Conservation (phyloP, 2,888 invertebrate genomes). For the Agriopis aurantiaria region DNA sequence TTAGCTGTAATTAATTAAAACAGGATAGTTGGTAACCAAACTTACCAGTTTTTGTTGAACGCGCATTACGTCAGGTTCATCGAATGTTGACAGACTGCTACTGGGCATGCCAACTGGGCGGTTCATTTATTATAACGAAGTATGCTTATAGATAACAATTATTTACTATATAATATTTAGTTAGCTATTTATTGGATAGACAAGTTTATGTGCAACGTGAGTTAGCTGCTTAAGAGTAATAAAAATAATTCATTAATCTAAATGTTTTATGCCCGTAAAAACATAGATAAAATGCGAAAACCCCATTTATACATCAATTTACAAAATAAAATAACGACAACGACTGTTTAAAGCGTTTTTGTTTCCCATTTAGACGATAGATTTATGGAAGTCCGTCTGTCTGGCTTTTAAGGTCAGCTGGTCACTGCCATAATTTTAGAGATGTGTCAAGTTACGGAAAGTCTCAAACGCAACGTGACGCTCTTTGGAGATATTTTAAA, state of each 20-base stretch:
- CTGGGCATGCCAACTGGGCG: constrained; percentile 33
- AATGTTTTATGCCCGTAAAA: constrained; percentile 31
- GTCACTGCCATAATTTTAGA: constrained; percentile 35
- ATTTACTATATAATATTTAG: constrained; percentile 10
- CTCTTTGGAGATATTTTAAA: constrained; percentile 37
- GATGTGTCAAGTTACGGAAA: constrained; percentile 41
- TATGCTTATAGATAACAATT: background rate
- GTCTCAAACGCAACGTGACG: constrained; percentile 19
- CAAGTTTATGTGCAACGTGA: background rate
- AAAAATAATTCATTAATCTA: constrained; percentile 6
- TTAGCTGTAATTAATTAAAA: constrained; percentile 47
- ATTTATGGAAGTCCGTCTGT: constrained; percentile 33
- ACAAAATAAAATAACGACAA: constrained; percentile 26
- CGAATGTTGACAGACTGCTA: constrained; percentile 30
- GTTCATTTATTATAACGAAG: constrained; percentile 27
- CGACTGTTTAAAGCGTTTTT: constrained; percentile 36
- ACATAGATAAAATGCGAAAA: constrained; percentile 23
- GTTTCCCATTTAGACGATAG: constrained; percentile 33
- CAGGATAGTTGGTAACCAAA: constrained; percentile 40
- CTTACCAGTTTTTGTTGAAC: constrained; percentile 43
- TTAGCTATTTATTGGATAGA: background rate
- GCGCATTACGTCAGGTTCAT: constrained; percentile 32
- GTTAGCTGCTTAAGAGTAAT: background rate
- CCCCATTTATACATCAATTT: constrained; percentile 32
- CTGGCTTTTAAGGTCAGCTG: constrained; percentile 35